Conservation (phyloP, 2,797 vertebrate species). For the Carduelis carduelis region DNA sequence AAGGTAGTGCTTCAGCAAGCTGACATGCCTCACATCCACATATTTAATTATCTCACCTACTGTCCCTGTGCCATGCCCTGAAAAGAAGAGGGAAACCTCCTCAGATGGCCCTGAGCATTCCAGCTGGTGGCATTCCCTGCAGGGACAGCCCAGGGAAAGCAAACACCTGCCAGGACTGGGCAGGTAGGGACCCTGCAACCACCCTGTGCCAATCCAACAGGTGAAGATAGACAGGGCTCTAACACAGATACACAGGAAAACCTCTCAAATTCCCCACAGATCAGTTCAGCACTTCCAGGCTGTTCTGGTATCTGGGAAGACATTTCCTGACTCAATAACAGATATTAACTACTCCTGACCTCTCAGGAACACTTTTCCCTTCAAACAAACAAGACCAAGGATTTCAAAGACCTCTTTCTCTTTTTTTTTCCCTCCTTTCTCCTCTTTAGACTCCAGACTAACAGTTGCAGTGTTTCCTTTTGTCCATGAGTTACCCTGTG, state of each 20-base stretch:
- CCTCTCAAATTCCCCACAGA: neutral
- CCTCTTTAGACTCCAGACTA: neutral
- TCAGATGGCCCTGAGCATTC: neutral
- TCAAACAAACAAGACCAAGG: neutral
- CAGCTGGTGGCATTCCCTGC: neutral
- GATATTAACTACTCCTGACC: neutral
- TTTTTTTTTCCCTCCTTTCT: accelerated
- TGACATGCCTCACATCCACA: neutral
- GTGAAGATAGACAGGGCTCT: neutral
- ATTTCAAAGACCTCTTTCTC: neutral
- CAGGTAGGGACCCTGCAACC: neutral
- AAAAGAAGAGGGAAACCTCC: neutral
- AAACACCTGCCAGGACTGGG: neutral
- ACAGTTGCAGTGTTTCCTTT: neutral
- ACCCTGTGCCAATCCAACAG: neutral
- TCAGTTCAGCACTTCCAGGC: neutral
- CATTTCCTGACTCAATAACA: neutral
- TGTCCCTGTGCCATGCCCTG: neutral
- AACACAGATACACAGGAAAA: neutral
- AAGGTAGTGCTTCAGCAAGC: neutral
- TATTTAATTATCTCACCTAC: neutral
- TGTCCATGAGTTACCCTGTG: neutral
- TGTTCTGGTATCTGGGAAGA: neutral
- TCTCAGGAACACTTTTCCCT: neutral
- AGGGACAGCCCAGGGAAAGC: neutral